Conservation (phyloP, 2,113 vertebrate species). For the Caranx melampygus region DNA sequence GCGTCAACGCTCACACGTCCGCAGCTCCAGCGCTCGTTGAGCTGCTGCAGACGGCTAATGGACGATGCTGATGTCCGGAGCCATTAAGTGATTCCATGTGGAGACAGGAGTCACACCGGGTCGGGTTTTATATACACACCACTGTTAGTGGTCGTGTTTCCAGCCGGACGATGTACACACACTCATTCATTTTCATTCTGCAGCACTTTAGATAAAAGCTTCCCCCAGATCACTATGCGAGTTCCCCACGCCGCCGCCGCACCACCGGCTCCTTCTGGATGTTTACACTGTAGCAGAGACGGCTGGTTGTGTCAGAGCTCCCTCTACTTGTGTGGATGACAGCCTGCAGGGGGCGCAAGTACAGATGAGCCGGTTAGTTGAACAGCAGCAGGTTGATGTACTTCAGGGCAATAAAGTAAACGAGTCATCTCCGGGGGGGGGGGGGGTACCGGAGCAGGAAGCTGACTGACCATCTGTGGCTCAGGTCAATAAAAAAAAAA, state of each 20-base stretch:
- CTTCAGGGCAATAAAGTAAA: too few species aligned
- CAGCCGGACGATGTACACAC: background rate
- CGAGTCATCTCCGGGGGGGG: too few species aligned
- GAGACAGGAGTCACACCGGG: background rate
- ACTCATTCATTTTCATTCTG: conserved; percentile 1
- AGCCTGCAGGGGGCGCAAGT: too few species aligned
- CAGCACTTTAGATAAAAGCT: conserved; percentile 18
- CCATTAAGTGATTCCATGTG: conserved; percentile 18
- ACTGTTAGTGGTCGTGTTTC: background rate
- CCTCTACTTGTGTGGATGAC: conserved; percentile 6
- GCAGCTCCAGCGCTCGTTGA: background rate
- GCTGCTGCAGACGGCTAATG: background rate
- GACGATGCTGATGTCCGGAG: conserved; percentile 3
- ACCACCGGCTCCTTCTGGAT: background rate
- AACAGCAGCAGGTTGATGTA: background rate
- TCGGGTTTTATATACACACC: background rate
- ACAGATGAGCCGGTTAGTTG: too few species aligned
- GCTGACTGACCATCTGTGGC: background rate
- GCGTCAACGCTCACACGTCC: too few species aligned
- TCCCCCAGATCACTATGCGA: background rate
- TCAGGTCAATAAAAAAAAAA: conserved; percentile 24
- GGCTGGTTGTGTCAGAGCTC: conserved; percentile 5
- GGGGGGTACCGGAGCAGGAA: conserved; percentile 27
- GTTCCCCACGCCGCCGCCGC: background rate
- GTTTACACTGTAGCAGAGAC: conserved; percentile 10